phyloP scores from a whole-genome alignment of 2,797 vertebrate genomes.

The Cossypha dichroa region DNA sequence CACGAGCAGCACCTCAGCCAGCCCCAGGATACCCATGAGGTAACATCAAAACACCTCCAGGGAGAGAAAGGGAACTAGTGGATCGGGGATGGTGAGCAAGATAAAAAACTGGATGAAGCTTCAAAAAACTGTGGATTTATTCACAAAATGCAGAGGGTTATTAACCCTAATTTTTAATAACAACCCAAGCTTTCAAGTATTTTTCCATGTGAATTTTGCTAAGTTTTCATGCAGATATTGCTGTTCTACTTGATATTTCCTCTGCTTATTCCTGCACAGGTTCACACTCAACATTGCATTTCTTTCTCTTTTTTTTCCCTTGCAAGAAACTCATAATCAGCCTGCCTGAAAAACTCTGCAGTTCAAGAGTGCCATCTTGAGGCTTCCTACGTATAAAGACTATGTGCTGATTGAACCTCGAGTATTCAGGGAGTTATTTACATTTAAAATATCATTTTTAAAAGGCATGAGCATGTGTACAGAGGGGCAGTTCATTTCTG shows the following conservation, averaged over 20 bases:
- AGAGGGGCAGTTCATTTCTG: neutral
- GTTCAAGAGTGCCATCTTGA: conserved; percentile 82
- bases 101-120: neutral
- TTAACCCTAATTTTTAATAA: neutral
- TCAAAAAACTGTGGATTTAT: neutral
- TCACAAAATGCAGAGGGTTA: neutral
- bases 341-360: conserved; percentile 53
- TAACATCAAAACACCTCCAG: neutral
- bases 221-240: neutral
- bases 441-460: neutral
- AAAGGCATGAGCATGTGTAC: neutral
- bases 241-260: conserved; percentile 5
- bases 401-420: neutral
- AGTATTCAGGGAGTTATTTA: neutral
- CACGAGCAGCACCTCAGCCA: neutral
- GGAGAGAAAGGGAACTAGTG: neutral
- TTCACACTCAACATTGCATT: neutral
- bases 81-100: neutral
- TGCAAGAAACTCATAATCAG: neutral
- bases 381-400: conserved; percentile 41
- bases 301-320: neutral
- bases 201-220: neutral
- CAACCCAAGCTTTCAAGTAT: neutral
- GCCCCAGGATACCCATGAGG: neutral
- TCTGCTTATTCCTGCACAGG: neutral